Evolutionary conservation across 2,888 invertebrate genomes (phyloP).

Genomic region (Nesidiocoris tenuis): DNA sequence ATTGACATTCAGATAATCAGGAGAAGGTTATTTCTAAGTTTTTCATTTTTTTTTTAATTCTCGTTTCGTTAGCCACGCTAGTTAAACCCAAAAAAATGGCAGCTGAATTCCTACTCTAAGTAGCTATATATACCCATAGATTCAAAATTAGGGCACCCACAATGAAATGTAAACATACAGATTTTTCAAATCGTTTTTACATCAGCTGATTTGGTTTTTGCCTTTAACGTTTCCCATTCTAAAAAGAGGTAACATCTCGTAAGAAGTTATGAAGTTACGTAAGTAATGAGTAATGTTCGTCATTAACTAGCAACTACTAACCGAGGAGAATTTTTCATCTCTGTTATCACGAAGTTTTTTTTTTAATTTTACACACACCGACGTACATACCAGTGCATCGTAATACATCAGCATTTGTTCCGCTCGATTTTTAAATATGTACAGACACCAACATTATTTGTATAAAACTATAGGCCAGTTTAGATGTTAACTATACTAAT

Average conservation of each 20-base stretch:
- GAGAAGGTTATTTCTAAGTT: constrained; percentile 24
- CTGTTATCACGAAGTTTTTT: constrained; percentile 17
- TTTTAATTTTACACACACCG: constrained; percentile 9
- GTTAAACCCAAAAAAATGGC: constrained; percentile 21
- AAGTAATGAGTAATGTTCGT: constrained; percentile 14
- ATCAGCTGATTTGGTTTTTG: constrained; percentile 20
- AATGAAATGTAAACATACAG: constrained; percentile 18
- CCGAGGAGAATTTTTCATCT: constrained; percentile 21
- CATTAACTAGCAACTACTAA: constrained; percentile 28
- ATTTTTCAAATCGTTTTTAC: constrained; percentile 3
- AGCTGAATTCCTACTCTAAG: constrained; percentile 25
- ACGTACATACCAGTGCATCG: constrained; percentile 29
- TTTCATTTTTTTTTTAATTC: constrained; percentile 1
- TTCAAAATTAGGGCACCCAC: constrained; percentile 26
- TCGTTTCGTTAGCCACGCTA: constrained; percentile 20
- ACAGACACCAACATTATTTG: constrained; percentile 35
- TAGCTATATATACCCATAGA: constrained; percentile 22
- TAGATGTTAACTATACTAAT: constrained; percentile 41
- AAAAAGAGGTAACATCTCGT: constrained; percentile 31
- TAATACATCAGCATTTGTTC: constrained; percentile 34
- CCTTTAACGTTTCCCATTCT: constrained; percentile 3
- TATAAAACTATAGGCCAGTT: constrained; percentile 50
- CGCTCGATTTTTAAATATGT: constrained; percentile 27
- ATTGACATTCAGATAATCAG: constrained; percentile 42
- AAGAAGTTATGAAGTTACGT: constrained; percentile 12